Base-by-base conservation (phyloP, 2,797 vertebrate genomes). In the Tragopan temminckii region DNA sequence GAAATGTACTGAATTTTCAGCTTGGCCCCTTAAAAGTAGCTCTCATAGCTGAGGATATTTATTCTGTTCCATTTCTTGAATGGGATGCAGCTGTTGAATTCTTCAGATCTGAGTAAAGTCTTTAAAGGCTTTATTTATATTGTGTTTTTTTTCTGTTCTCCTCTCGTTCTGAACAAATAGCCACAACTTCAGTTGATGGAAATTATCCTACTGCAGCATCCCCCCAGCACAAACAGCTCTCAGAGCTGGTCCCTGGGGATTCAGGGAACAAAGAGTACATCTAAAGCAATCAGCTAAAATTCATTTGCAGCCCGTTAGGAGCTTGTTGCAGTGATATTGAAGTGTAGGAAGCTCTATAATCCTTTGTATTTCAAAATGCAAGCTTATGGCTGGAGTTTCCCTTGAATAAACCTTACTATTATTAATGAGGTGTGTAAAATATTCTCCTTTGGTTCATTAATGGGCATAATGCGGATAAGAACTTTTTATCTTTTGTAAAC, bases 71-170 rank as follows among this genome's bases (percentile, higher is more conserved):
- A 1, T 83, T 91, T 94, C 92, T 91, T 96, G 52, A 95, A 95
- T 94, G 89, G 64, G 96, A 88, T 88, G 89, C 93, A 95, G 93
- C 93, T 96, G 93, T 89, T 93, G 79, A 95, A 95, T 96, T 96
- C 79, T 96, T 96, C 76, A 88, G 81, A 93, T 80, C 85, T 90
- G 76, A 95, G 77, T 80, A 92, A 95, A 93, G 36, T 21, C 81
- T 92, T 88, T 89, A 88, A 85, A 67, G 12, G 69, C 85, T 92
- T 94, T 94, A 89, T 95, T 95, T 93, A 69, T 87, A 85, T 80
- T 19, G 0, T 0, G 1, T 0, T 52, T 70, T 93, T 70, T 93
- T 93, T 45, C 63, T 91, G 40, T 67, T 12, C 2, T 85, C 5
- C 29, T 72, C 66, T 90, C 36, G 13, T 83, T 89, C 66, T 83